Percentiles rank a stretch among this genome's conserved stretches.
These are phyloP conservation scores for Melanchra persicariae DNA, from an alignment of 2,888 invertebrate species.

Conservation along the genomic window DNA sequence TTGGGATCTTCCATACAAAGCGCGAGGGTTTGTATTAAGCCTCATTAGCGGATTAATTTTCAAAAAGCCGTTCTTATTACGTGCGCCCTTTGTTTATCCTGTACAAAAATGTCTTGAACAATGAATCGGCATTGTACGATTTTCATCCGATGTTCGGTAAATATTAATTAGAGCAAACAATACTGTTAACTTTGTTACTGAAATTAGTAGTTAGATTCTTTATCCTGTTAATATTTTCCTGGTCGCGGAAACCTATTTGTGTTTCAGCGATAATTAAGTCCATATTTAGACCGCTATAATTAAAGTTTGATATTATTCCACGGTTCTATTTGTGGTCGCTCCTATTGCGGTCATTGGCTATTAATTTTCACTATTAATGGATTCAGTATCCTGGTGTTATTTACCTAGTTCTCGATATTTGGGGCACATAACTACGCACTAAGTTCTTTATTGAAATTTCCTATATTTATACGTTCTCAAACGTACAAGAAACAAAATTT, in stretches of 20 bases:
- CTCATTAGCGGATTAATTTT: too few species aligned
- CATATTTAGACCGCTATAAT: constrained; percentile 26
- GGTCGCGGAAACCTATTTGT: constrained; percentile 11
- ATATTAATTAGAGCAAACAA: constrained; percentile 1
- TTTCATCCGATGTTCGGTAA: neutral
- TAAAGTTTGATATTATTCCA: neutral
- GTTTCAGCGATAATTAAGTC: constrained; percentile 10
- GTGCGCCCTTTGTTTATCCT: too few species aligned
- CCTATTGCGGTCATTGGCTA: constrained; percentile 9
- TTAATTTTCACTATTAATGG: constrained; percentile 20
- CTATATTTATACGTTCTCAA: neutral
- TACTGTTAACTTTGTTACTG: constrained; percentile 2
- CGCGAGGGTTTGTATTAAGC: too few species aligned
- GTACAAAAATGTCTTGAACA: neutral
- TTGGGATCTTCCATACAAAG: too few species aligned
- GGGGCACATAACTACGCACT: neutral
- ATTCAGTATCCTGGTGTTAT: constrained; percentile 9
- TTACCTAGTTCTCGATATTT: constrained; percentile 35
- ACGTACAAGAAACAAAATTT: neutral
- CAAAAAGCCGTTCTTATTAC: too few species aligned
- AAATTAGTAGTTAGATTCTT: constrained; percentile 5
- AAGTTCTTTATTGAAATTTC: neutral
- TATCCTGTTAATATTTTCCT: constrained; percentile 35
- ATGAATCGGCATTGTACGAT: neutral
- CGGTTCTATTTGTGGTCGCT: constrained; percentile 27